These are phyloP conservation scores for Cryptophagus acutangulus DNA, from an alignment of 2,888 invertebrate species.

Conservation along the genomic window DNA sequence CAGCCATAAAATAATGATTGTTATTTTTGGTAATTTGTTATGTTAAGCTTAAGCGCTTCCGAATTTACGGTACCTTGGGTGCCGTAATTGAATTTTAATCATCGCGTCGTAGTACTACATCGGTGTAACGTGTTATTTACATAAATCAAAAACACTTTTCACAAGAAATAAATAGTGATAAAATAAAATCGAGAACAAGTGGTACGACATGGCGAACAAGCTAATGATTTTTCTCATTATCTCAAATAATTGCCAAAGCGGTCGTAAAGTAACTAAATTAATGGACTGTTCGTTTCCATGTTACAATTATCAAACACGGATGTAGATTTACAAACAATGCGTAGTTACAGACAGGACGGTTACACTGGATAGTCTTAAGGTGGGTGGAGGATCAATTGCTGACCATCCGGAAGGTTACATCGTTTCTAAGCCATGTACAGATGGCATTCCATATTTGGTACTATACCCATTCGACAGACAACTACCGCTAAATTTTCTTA, in stretches of 20 bases:
- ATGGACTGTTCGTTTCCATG: slow-evolving; percentile 41
- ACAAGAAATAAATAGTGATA: too few species aligned
- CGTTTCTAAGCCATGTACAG: not conserved
- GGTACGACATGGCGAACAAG: slow-evolving; percentile 14
- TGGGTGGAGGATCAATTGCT: slow-evolving; percentile 18
- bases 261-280: slow-evolving; percentile 42
- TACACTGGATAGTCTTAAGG: slow-evolving; percentile 21
- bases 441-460: slow-evolving; percentile 1
- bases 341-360: slow-evolving; percentile 37
- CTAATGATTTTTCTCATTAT: slow-evolving; percentile 28
- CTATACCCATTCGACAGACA: too few species aligned
- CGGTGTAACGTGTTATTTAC: not conserved
- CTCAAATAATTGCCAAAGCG: slow-evolving; percentile 34
- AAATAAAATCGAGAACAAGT: too few species aligned
- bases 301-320: slow-evolving; percentile 46
- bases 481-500: slow-evolving; percentile 14
- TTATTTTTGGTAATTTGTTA: slow-evolving; percentile 29
- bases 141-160: slow-evolving; percentile 3
- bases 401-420: slow-evolving; percentile 18
- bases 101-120: not conserved
- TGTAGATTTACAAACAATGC: slow-evolving; percentile 46
- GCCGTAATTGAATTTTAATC: slow-evolving; percentile 20
- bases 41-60: slow-evolving; percentile 29
- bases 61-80: slow-evolving; percentile 26
- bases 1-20: slow-evolving; percentile 15